Conservation (phyloP, 2,113 vertebrate genomes). For the Tapirus terrestris region DNA sequence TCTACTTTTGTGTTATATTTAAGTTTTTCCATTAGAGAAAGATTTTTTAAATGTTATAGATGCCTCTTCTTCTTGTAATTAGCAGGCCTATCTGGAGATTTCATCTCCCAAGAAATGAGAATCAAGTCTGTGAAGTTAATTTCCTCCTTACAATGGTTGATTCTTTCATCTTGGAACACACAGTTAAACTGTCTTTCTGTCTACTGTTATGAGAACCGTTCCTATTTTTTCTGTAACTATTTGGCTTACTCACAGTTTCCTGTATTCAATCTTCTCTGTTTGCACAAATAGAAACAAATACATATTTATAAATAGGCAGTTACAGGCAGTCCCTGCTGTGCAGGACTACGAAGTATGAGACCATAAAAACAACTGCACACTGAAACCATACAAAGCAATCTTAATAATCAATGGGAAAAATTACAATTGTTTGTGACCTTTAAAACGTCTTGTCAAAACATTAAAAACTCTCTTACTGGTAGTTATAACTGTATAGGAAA, state of each 20-base stretch:
- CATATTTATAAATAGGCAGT: slow-evolving; percentile 32
- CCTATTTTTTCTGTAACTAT: background rate
- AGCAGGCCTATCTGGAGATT: slow-evolving; percentile 28
- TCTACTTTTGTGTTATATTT: background rate
- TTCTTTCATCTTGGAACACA: slow-evolving; percentile 25
- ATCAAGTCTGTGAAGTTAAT: slow-evolving; percentile 26
- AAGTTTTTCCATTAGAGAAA: slow-evolving; percentile 13
- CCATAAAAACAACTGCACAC: background rate
- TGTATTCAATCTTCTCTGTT: background rate
- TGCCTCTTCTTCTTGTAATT: background rate
- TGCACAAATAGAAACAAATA: background rate
- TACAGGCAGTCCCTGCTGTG: background rate
- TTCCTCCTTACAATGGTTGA: background rate
- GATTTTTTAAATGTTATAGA: background rate
- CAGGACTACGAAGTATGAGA: background rate
- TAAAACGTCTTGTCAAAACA: slow-evolving; percentile 34
- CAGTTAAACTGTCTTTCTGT: slow-evolving; percentile 6
- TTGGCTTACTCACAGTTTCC: slow-evolving; percentile 1
- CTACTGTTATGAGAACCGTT: slow-evolving; percentile 26
- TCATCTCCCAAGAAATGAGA: slow-evolving; percentile 55
- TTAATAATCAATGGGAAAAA: background rate
- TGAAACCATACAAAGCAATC: background rate
- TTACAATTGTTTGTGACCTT: background rate
- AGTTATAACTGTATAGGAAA: background rate
- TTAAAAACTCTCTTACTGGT: background rate